phyloP scores from a whole-genome alignment of 1,140 invertebrate species.

The Vollenhovia emeryi region DNA sequence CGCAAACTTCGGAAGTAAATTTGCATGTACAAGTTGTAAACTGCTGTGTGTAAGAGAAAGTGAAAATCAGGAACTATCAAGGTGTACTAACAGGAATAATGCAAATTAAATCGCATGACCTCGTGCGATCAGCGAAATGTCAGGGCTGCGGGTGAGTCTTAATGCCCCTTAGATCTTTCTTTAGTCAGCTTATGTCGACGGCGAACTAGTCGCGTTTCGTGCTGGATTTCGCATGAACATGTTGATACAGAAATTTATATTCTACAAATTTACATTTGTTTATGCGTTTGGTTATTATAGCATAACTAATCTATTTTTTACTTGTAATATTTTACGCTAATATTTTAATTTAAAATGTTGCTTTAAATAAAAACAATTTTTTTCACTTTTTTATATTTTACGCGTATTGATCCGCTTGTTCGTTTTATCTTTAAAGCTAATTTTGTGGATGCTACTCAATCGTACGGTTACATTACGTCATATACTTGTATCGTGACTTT shows the following conservation, averaged over 20 bases:
- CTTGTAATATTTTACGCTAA: neutral
- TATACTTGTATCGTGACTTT: slow-evolving; percentile 56
- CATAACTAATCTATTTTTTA: neutral
- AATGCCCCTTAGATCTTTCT: slow-evolving; percentile 37
- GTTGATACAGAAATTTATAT: neutral
- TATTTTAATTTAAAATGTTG: slow-evolving; percentile 7
- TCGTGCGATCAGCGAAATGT: slow-evolving; percentile 53
- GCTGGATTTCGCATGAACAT: neutral
- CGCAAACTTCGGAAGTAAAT: neutral
- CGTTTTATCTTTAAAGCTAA: neutral
- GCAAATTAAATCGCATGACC: slow-evolving; percentile 44
- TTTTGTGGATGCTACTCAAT: neutral
- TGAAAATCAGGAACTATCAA: slow-evolving; percentile 44
- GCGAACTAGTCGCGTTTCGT: neutral
- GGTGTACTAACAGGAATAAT: slow-evolving; percentile 32
- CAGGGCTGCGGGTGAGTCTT: slow-evolving; percentile 29
- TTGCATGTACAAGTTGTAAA: neutral
- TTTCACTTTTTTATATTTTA: neutral
- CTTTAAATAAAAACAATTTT: neutral
- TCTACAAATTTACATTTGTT: neutral
- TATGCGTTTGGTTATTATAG: neutral
- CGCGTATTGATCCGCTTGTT: neutral
- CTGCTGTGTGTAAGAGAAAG: slow-evolving; percentile 4
- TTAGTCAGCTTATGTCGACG: neutral
- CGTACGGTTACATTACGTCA: slow-evolving; percentile 66